Base-by-base conservation (phyloP, 2,888 invertebrate genomes). In the Catocala sponsa region DNA sequence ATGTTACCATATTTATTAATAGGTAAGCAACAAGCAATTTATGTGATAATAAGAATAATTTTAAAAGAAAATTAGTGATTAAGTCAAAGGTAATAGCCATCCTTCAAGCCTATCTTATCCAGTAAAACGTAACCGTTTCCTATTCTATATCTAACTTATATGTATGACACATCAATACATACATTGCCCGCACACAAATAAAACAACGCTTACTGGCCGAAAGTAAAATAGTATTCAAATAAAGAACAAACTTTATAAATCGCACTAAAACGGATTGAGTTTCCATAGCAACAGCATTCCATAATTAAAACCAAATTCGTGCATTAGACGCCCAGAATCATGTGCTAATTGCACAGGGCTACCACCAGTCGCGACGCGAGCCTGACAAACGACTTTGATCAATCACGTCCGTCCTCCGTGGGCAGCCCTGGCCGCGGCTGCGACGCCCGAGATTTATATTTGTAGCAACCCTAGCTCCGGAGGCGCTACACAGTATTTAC, bases 321-420 rank as follows among this genome's bases (percentile, higher is more conserved):
- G 85, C 87, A 91, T 92, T 92, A 92, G 89, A 87, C 88, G 88
- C 79, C 82, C 85, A 88, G 90, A 91, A 91, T 91, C 90, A 92
- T 87, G 90, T 92, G 91, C 89, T 91, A 91, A 92, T 91, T 88
- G 89, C 89, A 78, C 85, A 88, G 88, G 89, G 89, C 88, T 88
- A 85, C 84, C 88, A 84, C 81, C 84, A 83, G 87, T 88, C 89
- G 91, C 90, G 89, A 91, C 89, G 89, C 89, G 92, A 92, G 92
- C 87, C 86, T 92, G 92, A 92, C 92, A 91, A 92, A 92, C 91
- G 91, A 91, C 91, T 91, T 91, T 90, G 92, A 93, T 93, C 92
- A 93, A 93, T 93, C 93, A 93, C 89, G 84, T 74, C 87, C 86
- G 90, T 88, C 88, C 91, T 91, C 84, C 85, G 87, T 84, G 88